Evolutionary conservation across 2,113 vertebrate genomes (phyloP).

Genomic region (Anolis sagrei): DNA sequence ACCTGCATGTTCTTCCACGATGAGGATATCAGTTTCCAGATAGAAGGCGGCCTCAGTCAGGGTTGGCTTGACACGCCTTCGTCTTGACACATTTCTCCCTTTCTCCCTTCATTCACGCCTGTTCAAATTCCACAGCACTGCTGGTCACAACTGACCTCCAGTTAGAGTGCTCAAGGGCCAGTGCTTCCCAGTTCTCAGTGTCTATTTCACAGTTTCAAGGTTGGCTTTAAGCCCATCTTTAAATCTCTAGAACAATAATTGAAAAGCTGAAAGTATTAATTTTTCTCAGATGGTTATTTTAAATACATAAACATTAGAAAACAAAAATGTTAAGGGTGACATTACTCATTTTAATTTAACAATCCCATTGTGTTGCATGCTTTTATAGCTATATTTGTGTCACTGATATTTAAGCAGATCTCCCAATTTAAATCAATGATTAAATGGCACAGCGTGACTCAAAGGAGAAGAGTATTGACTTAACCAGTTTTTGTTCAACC

Average conservation of each 20-base stretch:
- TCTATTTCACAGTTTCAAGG: too few species aligned
- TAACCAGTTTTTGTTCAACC: conserved; percentile 8
- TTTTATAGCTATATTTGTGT: neutral
- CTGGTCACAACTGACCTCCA: too few species aligned
- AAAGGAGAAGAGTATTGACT: conserved; percentile 10
- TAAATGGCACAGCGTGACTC: neutral
- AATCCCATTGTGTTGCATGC: neutral
- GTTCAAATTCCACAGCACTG: too few species aligned
- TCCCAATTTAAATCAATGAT: neutral
- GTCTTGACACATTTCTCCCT: too few species aligned
- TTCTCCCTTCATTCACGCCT: too few species aligned
- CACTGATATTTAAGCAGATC: conserved; percentile 24
- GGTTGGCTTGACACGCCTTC: too few species aligned
- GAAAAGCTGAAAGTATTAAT: neutral
- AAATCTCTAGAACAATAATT: neutral
- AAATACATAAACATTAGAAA: conserved; percentile 1
- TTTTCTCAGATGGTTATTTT: neutral
- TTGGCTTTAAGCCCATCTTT: too few species aligned
- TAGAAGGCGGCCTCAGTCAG: too few species aligned
- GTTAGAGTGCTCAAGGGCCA: too few species aligned
- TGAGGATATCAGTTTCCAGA: too few species aligned
- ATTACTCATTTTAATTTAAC: neutral
- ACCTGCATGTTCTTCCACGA: too few species aligned
- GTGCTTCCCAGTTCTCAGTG: too few species aligned
- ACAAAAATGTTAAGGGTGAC: neutral